Conservation (phyloP, 2,797 vertebrate genomes). For the Mormyrops boulengeri region DNA sequence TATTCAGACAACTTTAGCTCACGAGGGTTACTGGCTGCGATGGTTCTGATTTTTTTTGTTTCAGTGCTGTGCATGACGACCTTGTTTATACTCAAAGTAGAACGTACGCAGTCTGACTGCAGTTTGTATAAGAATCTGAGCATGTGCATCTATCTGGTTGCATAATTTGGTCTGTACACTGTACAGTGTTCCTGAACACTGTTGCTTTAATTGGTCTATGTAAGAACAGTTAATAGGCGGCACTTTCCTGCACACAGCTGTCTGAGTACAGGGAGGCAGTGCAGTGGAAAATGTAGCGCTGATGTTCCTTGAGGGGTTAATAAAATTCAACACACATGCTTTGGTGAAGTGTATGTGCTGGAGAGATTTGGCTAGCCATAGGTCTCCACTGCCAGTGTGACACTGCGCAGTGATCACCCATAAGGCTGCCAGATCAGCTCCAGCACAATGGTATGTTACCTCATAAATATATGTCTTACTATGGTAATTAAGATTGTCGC, state of each 20-base stretch:
- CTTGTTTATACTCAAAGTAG: background rate
- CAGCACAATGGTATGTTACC: background rate
- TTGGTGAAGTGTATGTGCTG: background rate
- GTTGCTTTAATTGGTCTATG: background rate
- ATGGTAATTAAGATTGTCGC: background rate
- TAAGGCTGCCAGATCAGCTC: background rate
- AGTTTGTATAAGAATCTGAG: background rate
- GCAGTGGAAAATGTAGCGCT: background rate
- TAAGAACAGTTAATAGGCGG: background rate
- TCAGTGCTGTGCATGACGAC: background rate
- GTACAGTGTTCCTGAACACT: background rate
- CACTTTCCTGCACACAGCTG: background rate
- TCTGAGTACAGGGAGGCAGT: background rate
- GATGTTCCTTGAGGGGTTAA: background rate
- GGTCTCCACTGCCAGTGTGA: background rate
- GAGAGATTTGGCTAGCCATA: background rate
- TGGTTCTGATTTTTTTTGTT: background rate
- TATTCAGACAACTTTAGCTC: background rate
- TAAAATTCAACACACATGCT: background rate
- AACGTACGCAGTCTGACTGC: background rate
- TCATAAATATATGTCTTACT: background rate
- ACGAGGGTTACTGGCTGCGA: too few species aligned
- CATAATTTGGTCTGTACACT: background rate
- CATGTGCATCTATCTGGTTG: background rate
- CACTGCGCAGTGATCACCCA: background rate